Evolutionary conservation across 2,888 invertebrate genomes (phyloP), one percentile per base, ranked within the genome.

Genomic region (Hirtodrosophila histrioides): DNA sequence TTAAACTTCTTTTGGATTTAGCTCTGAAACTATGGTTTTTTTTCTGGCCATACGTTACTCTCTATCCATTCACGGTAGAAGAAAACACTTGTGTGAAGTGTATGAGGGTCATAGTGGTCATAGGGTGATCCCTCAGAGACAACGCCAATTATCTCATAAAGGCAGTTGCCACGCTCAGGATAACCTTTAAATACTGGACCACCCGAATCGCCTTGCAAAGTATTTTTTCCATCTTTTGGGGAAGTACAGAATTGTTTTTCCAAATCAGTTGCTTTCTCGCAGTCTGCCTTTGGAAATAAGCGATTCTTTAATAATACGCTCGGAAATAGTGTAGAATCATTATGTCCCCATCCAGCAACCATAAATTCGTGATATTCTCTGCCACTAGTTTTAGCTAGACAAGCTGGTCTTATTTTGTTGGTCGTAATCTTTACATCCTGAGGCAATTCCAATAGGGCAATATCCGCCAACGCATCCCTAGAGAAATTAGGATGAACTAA

Each of bases 11-110:
- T 17, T 17, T 17, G 17, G 17, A 17, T 17, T 17, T 2, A 17
- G 17, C 17, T 17, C 17, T 17, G 17, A 17, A 17, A 17, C 17
- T 17, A 7, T 10, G 0, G 3, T 3, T 3, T 10, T n/a, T 27
- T 58, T 4, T 23, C 8, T 7, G 60, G 45, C 69, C 72, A 75
- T 3, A 75, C 69, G 0, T 9, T 3, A 1, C 3, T 11, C 11
- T 75, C 73, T 29, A 76, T 76, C 77, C 75, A 75, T 8, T 58
- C 3, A 6, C 43, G 62, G 40, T 40, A 63, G n/a, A 7, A n/a
- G 3, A 6, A 63, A 37, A 73, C 12, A 45, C 44, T 48, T 1
- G 48, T 31, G 36, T 76, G 33, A 1, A 5, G 8, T 7, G 73
- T 45, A 0, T 0, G 0, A 5, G 58, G 29, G 0, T 0, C 0